Evolutionary conservation across 35 echinoderm and acorn worm genomes (phyloP).

Genomic region (Apostichopus californicus): DNA sequence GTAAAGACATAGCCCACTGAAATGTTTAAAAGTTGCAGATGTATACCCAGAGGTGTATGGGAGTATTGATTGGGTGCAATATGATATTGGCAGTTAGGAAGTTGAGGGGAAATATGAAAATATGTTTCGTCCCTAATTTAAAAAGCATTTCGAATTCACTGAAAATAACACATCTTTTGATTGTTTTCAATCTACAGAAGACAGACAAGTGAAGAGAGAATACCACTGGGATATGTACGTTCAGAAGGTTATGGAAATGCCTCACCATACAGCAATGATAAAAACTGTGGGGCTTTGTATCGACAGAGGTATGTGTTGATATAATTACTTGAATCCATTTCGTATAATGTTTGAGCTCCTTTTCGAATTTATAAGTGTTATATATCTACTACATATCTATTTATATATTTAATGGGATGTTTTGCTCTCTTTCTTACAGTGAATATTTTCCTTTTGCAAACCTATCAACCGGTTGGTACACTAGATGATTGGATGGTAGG

Average conservation of each 20-base stretch:
- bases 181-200: not conserved
- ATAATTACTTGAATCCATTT: not conserved
- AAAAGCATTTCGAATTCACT: too few species aligned
- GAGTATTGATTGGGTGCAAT: too few species aligned
- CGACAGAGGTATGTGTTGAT: not conserved
- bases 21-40: too few species aligned
- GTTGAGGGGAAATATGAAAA: too few species aligned
- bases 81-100: too few species aligned
- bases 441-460: not conserved
- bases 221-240: not conserved
- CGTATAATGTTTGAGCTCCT: too few species aligned
- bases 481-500: not conserved
- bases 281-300: not conserved
- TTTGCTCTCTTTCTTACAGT: not conserved
- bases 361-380: too few species aligned
- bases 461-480: not conserved
- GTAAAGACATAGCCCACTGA: too few species aligned
- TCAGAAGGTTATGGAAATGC: not conserved
- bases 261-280: not conserved
- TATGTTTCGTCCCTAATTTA: too few species aligned
- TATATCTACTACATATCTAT: too few species aligned
- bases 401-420: not conserved
- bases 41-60: too few species aligned
- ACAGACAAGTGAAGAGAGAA: not conserved
- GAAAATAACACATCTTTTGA: too few species aligned